Evolutionary conservation across 2,113 vertebrate genomes (phyloP).

Genomic region (Riparia riparia): DNA sequence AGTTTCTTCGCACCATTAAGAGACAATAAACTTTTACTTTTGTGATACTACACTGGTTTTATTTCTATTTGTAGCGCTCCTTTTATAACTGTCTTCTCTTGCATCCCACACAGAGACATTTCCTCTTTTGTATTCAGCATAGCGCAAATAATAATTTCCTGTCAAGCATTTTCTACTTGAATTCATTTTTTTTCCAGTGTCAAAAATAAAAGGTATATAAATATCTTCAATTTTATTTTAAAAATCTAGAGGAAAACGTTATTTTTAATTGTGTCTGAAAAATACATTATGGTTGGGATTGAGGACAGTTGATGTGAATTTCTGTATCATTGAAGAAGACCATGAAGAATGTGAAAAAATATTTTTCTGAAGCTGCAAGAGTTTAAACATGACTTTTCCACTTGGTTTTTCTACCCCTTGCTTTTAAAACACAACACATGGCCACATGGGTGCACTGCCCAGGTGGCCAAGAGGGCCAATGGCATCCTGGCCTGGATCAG

Average conservation of each 20-base stretch:
- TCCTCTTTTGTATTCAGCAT: background rate
- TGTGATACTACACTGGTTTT: background rate
- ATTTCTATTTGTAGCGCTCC: background rate
- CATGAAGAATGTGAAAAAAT: background rate
- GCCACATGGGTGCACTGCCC: accelerated
- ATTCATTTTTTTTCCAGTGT: background rate
- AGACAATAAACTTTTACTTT: slow-evolving; percentile 3
- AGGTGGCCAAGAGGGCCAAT: background rate
- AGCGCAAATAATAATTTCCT: slow-evolving; percentile 29
- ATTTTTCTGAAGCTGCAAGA: background rate
- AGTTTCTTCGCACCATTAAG: background rate
- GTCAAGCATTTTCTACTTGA: background rate
- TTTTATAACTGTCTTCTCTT: slow-evolving; percentile 8
- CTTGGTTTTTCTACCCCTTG: background rate
- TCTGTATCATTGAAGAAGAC: background rate
- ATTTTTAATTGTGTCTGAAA: background rate
- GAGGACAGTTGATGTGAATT: background rate
- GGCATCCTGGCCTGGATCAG: background rate
- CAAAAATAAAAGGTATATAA: background rate
- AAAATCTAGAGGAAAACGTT: background rate
- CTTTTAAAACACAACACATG: background rate
- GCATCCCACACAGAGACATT: slow-evolving; percentile 15
- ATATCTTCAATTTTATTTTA: background rate
- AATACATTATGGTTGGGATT: background rate
- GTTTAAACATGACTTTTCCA: background rate